Percentiles rank a stretch among this genome's conserved stretches.
phyloP scores from a whole-genome alignment of 2,888 invertebrate genomes.

The Ormyrus rosae region DNA sequence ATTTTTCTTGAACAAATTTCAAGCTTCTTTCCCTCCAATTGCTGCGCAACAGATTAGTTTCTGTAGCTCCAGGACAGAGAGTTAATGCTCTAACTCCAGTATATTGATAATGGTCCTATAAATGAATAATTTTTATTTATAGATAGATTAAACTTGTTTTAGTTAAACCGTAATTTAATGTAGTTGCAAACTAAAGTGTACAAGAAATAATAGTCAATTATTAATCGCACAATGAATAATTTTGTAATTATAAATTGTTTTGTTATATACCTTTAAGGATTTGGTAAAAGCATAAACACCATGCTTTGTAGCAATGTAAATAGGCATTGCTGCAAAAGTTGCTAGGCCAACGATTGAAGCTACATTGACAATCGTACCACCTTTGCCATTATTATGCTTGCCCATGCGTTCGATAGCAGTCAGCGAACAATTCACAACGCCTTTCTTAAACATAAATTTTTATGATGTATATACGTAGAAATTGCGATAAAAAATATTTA shows the following conservation, averaged over 20 bases:
- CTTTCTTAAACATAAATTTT: conserved; percentile 6
- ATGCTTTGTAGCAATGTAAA: conserved; percentile 41
- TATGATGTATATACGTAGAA: too few relatives aligned
- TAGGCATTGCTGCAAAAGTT: conserved; percentile 9
- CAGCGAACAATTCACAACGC: conserved; percentile 23
- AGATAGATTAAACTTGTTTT: background rate
- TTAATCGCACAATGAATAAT: too few relatives aligned
- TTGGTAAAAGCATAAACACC: conserved; percentile 32
- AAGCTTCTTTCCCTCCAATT: conserved; percentile 7
- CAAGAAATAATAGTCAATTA: background rate
- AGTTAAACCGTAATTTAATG: background rate
- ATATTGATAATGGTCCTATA: conserved; percentile 17
- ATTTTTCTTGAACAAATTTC: conserved; percentile 26
- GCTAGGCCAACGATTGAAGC: conserved; percentile 17
- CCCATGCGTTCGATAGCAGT: conserved; percentile 36
- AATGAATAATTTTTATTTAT: background rate
- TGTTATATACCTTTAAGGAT: conserved; percentile 26
- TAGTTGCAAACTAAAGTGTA: background rate
- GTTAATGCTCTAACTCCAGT: conserved; percentile 19
- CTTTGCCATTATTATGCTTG: conserved; percentile 31
- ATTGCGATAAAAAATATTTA: too few relatives aligned
- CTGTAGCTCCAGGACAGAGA: conserved; percentile 26
- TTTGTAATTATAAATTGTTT: too few relatives aligned
- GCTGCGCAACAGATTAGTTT: conserved; percentile 14
- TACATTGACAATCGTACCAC: conserved; percentile 40